These are phyloP conservation scores for Lasioglossum vierecki DNA, from an alignment of 2,888 invertebrate species.

Conservation along the genomic window DNA sequence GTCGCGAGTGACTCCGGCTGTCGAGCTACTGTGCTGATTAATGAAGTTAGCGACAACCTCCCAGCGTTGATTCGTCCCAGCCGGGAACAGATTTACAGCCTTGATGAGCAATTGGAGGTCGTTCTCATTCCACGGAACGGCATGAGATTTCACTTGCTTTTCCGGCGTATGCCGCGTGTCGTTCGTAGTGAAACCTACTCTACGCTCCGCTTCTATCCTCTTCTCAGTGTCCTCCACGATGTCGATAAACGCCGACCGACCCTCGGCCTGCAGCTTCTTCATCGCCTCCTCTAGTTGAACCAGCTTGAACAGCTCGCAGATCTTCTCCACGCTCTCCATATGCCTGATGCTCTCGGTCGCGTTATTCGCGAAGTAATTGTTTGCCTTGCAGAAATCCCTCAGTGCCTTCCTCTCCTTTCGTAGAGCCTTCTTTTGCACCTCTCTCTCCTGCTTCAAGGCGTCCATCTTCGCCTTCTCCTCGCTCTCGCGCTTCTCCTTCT, in stretches of 20 bases:
- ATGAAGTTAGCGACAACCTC: conserved; percentile 98
- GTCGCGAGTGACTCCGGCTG: conserved; percentile 87
- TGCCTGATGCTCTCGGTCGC: conserved; percentile 91
- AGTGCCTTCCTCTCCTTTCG: conserved; percentile 94
- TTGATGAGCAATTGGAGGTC: conserved; percentile 96
- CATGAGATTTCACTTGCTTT: conserved; percentile 76
- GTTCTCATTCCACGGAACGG: conserved; percentile 91
- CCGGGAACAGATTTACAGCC: conserved; percentile 98
- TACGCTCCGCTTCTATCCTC: conserved; percentile 91
- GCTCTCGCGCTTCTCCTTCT: conserved; percentile 91
- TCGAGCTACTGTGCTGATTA: conserved; percentile 90
- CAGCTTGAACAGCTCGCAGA: conserved; percentile 92
- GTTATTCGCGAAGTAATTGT: conserved; percentile 90
- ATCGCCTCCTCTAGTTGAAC: conserved; percentile 91
- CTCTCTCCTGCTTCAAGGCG: conserved; percentile 93
- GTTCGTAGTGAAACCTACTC: conserved; percentile 82
- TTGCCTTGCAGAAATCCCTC: conserved; percentile 91
- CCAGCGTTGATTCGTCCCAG: conserved; percentile 95
- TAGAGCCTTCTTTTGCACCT: conserved; percentile 92
- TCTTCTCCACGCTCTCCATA: conserved; percentile 96
- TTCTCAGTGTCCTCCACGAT: conserved; percentile 90
- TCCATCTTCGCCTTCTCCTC: conserved; percentile 93
- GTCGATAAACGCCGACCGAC: conserved; percentile 88
- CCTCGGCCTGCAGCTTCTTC: conserved; percentile 88
- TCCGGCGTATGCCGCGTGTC: conserved; percentile 75